Evolutionary conservation across 2,797 vertebrate genomes (phyloP), one percentile per base, ranked within the genome.

Genomic region (Odontamblyopus lacepedii): DNA sequence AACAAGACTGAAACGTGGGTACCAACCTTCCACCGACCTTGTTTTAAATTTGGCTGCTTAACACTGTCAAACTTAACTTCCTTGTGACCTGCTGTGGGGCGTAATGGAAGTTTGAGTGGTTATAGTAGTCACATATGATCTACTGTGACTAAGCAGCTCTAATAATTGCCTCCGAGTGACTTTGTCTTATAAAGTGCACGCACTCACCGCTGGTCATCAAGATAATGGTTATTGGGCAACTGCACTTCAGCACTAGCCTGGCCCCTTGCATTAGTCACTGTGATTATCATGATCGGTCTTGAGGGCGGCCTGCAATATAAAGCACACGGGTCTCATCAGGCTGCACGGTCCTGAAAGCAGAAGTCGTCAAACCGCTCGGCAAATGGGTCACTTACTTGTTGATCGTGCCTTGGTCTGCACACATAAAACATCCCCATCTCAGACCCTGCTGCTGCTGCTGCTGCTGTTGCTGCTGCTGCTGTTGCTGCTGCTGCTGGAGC

Each of bases 401-500:
- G 88, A 87, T 78, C 84, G 67, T 76, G 90, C 79, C 91, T 87
- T 64, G 73, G 90, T 82, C 91, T 89, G 87, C 87, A 88, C 92
- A 86, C 87, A 86, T 93, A 92, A 94, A 93, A 93, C 92, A 95
- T 73, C 88, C 84, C 90, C 88, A 90, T 95, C 93, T 91, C 89
- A 90, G 94, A 92, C 87, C 80, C 92, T 77, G 82, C 92, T 90
- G 91, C 91, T 94, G 96, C 94, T 96, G 96, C 30, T 35, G 35
- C 35, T 35, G 35, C 35, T 13, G 74, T 66, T 77, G 82, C 92
- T 90, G 91, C 92, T 94, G 96, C 94, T 97, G 96, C n/a, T n/a
- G n/a, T n/a, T n/a, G 74, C 67, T 77, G 82, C 92, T 90, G 91
- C 92, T 94, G 96, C 94, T 97, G 96, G 96, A 97, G 96, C 95